Conservation (phyloP, 2,888 invertebrate species). For the Parochlus steinenii region DNA sequence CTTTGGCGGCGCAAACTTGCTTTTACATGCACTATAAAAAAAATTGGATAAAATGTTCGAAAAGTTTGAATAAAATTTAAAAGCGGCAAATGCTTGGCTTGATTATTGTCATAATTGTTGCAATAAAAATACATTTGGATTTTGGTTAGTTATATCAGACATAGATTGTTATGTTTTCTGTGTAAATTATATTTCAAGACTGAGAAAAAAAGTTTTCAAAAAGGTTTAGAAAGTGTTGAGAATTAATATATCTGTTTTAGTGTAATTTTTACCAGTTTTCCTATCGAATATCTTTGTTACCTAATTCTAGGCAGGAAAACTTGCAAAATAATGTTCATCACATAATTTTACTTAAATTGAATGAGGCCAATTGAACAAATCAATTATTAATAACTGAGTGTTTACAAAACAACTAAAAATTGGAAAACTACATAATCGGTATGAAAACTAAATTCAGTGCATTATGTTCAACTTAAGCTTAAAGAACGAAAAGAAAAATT, state of each 20-base stretch:
- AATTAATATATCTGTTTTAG: not conserved
- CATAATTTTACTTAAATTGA: not conserved
- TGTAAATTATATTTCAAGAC: not conserved
- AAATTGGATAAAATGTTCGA: too few species aligned
- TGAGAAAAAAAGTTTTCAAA: not conserved
- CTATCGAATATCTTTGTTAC: not conserved
- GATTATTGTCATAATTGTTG: too few species aligned
- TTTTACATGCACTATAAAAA: constrained; percentile 28
- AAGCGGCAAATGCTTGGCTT: too few species aligned
- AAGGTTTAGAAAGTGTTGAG: not conserved
- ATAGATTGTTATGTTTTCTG: not conserved
- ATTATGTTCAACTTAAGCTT: too few species aligned
- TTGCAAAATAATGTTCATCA: too few species aligned
- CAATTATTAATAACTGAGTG: too few species aligned
- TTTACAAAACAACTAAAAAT: not conserved
- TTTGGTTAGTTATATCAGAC: not conserved
- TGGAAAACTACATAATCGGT: not conserved
- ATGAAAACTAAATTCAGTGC: not conserved
- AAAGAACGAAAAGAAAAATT: constrained; percentile 1
- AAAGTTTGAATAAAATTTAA: too few species aligned
- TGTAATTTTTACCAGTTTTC: not conserved
- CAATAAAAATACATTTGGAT: too few species aligned
- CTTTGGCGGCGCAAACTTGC: constrained; percentile 23
- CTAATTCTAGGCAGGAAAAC: not conserved
- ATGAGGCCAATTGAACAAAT: not conserved